phyloP scores from a whole-genome alignment of 2,888 invertebrate species.

The Allophyes oxyacanthae region DNA sequence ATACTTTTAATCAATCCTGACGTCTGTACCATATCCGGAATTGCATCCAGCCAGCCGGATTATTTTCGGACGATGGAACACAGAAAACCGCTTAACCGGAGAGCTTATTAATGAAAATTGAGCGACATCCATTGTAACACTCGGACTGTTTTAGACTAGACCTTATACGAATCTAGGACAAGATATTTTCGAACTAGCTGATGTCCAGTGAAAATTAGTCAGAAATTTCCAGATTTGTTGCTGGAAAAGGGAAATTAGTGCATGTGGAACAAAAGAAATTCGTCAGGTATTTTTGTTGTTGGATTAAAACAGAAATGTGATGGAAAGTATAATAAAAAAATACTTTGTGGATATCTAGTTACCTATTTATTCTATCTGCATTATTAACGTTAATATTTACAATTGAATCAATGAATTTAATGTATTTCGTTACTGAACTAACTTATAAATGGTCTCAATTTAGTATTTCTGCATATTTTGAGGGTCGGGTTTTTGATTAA shows the following conservation, averaged over 20 bases:
- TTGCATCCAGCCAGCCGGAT: conserved; percentile 60
- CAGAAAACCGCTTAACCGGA: conserved; percentile 86
- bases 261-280: conserved; percentile 4
- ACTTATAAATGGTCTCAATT: too few relatives aligned
- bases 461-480: too few relatives aligned
- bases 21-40: conserved; percentile 57
- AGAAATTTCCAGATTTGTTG: conserved; percentile 26
- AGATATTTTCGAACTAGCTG: conserved; percentile 65
- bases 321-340: too few relatives aligned
- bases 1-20: conserved; percentile 60
- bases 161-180: conserved; percentile 82
- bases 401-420: too few relatives aligned
- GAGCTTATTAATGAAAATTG: conserved; percentile 88
- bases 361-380: too few relatives aligned
- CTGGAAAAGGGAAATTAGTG: conserved; percentile 51
- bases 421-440: too few relatives aligned
- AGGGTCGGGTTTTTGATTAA: too few relatives aligned
- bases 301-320: not conserved
- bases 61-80: conserved; percentile 81
- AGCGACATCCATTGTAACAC: conserved; percentile 82
- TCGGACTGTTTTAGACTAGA: conserved; percentile 77
- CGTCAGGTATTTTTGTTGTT: conserved; percentile 25
- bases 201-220: conserved; percentile 42
- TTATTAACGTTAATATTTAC: too few relatives aligned
- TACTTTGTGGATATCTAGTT: too few relatives aligned